phyloP scores from a whole-genome alignment of 1,140 invertebrate genomes.

The Ceratoteleas bidentatus region DNA sequence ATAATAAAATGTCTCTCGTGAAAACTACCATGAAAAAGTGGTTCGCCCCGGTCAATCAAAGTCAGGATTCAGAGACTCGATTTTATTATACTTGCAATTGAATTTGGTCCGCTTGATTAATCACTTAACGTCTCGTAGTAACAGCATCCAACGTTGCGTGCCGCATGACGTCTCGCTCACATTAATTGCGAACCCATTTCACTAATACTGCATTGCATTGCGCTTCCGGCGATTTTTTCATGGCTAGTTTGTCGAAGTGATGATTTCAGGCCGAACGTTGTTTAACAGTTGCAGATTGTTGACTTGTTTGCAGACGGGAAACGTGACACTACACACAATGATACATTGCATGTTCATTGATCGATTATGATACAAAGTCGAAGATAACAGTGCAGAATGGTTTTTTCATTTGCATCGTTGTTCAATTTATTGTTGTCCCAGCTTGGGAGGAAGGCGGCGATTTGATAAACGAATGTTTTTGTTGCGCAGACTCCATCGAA shows the following conservation, averaged over 20 bases:
- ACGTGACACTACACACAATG: too few relatives aligned
- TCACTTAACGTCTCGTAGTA: not conserved
- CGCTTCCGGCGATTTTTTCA: constrained; percentile 18
- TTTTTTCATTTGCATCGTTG: too few relatives aligned
- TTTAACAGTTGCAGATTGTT: too few relatives aligned
- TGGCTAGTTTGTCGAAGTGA: constrained; percentile 9
- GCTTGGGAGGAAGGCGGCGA: not conserved
- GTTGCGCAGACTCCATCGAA: constrained; percentile 72
- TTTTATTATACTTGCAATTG: not conserved
- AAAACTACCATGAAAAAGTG: constrained; percentile 19
- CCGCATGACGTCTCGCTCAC: constrained; percentile 13
- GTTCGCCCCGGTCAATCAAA: not conserved
- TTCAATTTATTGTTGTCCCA: too few relatives aligned
- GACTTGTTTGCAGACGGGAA: too few relatives aligned
- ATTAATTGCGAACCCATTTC: constrained; percentile 11
- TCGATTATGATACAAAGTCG: too few relatives aligned
- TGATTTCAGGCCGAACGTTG: too few relatives aligned
- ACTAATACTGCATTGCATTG: constrained; percentile 20
- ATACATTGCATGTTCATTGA: too few relatives aligned
- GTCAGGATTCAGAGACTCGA: not conserved
- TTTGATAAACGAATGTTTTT: constrained; percentile 1
- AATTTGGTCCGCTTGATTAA: not conserved
- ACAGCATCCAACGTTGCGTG: constrained; percentile 19
- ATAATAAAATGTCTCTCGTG: not conserved
- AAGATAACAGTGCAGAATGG: too few relatives aligned